phyloP scores from a whole-genome alignment of 2,113 vertebrate species.

The Rhinolophus sinicus region DNA sequence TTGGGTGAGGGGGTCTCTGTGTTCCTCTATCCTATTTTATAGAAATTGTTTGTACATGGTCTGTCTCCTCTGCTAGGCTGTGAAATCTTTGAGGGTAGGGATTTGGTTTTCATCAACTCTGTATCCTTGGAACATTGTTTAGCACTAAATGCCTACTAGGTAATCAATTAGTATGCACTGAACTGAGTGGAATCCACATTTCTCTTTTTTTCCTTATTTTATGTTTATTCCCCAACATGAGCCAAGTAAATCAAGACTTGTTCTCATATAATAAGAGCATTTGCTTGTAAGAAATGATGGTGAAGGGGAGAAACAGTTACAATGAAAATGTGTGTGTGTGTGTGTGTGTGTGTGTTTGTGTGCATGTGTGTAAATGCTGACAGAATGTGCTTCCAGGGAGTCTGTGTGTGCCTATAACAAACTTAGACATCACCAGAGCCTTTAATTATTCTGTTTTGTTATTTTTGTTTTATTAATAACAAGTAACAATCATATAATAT shows the following conservation, averaged over 20 bases:
- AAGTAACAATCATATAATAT: not conserved
- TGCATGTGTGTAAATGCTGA: not conserved
- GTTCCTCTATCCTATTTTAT: not conserved
- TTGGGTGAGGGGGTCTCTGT: not conserved
- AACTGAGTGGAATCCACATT: not conserved
- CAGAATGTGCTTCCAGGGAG: not conserved
- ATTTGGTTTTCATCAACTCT: not conserved
- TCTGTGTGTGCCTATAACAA: not conserved
- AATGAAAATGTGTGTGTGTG: not conserved
- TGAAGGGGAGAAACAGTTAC: not conserved
- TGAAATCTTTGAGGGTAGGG: not conserved
- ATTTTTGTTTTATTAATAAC: constrained; percentile 29
- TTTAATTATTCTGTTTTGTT: not conserved
- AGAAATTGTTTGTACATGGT: not conserved
- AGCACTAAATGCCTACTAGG: not conserved
- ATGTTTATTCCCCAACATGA: not conserved
- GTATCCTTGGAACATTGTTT: not conserved
- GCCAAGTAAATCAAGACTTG: not conserved
- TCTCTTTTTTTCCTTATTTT: not conserved
- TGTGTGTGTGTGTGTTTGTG: not conserved
- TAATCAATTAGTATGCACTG: not conserved
- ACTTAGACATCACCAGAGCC: not conserved
- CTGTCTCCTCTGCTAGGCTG: not conserved
- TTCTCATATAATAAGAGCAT: not conserved
- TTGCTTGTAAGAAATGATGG: not conserved